Evolutionary conservation across 2,888 invertebrate genomes (phyloP).

Genomic region (Fragum fragum): DNA sequence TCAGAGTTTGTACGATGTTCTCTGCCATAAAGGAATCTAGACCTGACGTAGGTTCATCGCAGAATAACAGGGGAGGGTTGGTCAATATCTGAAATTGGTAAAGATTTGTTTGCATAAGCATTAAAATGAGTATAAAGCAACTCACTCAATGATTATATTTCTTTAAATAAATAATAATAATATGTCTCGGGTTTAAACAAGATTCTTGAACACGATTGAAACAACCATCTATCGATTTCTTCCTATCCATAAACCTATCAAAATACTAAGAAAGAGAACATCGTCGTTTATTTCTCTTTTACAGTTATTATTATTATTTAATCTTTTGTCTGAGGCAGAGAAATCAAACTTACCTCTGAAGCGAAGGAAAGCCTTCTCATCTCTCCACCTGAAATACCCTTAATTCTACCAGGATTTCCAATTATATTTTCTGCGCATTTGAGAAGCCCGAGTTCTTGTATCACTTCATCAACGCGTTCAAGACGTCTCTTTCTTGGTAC

Average conservation of each 20-base stretch:
- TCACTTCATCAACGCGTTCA: constrained; percentile 82
- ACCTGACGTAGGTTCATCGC: constrained; percentile 99
- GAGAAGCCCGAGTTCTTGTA: constrained; percentile 91
- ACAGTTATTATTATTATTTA: too few species aligned
- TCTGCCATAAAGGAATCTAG: constrained; percentile 99
- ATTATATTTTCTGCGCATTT: constrained; percentile 97
- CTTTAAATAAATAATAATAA: too few species aligned
- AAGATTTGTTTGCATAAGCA: too few species aligned
- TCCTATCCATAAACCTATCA: too few species aligned
- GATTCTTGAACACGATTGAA: too few species aligned
- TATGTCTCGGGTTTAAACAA: too few species aligned
- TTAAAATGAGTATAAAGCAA: too few species aligned
- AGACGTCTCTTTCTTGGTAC: constrained; percentile 73
- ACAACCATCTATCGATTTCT: too few species aligned
- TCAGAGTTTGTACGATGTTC: constrained; percentile 93
- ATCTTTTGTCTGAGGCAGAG: too few species aligned
- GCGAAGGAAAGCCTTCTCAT: constrained; percentile 98
- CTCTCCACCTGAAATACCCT: constrained; percentile 98
- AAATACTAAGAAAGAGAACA: too few species aligned
- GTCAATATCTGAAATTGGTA: constrained; percentile 94
- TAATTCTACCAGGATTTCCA: constrained; percentile 94
- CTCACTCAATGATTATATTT: too few species aligned
- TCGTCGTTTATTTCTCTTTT: too few species aligned
- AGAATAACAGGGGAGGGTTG: constrained; percentile 97
- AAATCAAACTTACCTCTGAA: constrained; percentile 95